Conservation (phyloP, 2,888 invertebrate genomes). For the Standfussiana lucernea region DNA sequence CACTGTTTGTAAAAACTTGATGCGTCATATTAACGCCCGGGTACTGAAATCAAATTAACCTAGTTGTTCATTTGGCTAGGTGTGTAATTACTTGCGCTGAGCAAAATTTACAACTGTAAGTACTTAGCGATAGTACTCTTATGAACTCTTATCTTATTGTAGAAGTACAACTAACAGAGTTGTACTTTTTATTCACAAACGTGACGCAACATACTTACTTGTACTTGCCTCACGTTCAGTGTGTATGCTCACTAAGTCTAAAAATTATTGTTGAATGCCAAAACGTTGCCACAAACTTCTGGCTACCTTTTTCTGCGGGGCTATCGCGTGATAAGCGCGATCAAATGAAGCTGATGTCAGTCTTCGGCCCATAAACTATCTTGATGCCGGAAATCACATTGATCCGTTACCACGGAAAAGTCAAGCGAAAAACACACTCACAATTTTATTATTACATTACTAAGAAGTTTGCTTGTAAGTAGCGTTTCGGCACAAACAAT, state of each 20-base stretch:
- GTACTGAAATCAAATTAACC: constrained; percentile 76
- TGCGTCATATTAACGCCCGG: constrained; percentile 19
- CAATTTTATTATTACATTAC: not conserved
- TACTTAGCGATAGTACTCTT: constrained; percentile 75
- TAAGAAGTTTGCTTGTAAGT: not conserved
- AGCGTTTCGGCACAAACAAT: constrained; percentile 38
- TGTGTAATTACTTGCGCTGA: constrained; percentile 88
- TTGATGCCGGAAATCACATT: not conserved
- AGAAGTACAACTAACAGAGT: constrained; percentile 47
- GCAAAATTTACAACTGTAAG: constrained; percentile 88
- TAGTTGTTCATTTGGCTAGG: constrained; percentile 88
- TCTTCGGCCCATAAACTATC: not conserved
- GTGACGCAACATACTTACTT: constrained; percentile 34
- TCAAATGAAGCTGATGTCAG: not conserved
- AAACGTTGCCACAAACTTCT: constrained; percentile 1
- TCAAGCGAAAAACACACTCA: not conserved
- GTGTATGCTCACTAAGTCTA: constrained; percentile 30
- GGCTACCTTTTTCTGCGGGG: not conserved
- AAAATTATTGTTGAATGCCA: constrained; percentile 35
- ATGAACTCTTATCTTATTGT: constrained; percentile 48
- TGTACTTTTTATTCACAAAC: constrained; percentile 27
- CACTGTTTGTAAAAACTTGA: not conserved
- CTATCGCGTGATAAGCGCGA: not conserved
- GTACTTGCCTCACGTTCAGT: constrained; percentile 51
- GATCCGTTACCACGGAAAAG: not conserved